A percentile compares a stretch with the other conserved stretches of the same genome.
Evolutionary conservation across 2,797 vertebrate genomes (phyloP).

Genomic region (Myripristis jacobus): DNA sequence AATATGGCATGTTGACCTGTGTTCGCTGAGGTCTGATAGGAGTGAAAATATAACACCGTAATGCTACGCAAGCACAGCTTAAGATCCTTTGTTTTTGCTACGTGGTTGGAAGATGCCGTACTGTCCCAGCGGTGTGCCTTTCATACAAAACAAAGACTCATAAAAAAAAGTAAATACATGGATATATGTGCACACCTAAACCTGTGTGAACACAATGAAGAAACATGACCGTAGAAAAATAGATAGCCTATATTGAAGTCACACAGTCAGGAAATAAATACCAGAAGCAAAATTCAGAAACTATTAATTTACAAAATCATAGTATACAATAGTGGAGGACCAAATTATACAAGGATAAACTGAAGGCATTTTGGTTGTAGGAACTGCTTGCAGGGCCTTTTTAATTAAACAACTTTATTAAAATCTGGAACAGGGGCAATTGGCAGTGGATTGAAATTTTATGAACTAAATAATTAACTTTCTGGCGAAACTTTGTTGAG

Average conservation of each 20-base stretch:
- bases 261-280: conserved; percentile 65
- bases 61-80: conserved; percentile 41
- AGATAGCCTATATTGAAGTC: conserved; percentile 70
- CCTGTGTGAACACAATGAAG: conserved; percentile 42
- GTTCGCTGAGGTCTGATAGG: conserved; percentile 63
- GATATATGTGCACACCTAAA: conserved; percentile 41
- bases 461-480: conserved; percentile 6
- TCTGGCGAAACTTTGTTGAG: conserved; percentile 8
- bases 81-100: conserved; percentile 44
- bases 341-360: conserved; percentile 66
- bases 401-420: conserved; percentile 28
- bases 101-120: conserved; percentile 62
- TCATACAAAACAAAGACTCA: conserved; percentile 63
- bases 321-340: conserved; percentile 63
- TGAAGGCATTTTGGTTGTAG: conserved; percentile 80
- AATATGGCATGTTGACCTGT: conserved; percentile 51
- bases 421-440: conserved; percentile 47
- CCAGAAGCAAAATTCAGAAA: conserved; percentile 58
- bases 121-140: conserved; percentile 37
- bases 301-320: conserved; percentile 52
- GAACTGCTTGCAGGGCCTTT: conserved; percentile 56
- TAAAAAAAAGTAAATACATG: conserved; percentile 41
- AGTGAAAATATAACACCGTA: conserved; percentile 49
- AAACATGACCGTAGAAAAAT: conserved; percentile 76
- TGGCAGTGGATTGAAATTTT: conserved; percentile 40